phyloP scores from a whole-genome alignment of 2,113 vertebrate species.

The Nerophis ophidion region DNA sequence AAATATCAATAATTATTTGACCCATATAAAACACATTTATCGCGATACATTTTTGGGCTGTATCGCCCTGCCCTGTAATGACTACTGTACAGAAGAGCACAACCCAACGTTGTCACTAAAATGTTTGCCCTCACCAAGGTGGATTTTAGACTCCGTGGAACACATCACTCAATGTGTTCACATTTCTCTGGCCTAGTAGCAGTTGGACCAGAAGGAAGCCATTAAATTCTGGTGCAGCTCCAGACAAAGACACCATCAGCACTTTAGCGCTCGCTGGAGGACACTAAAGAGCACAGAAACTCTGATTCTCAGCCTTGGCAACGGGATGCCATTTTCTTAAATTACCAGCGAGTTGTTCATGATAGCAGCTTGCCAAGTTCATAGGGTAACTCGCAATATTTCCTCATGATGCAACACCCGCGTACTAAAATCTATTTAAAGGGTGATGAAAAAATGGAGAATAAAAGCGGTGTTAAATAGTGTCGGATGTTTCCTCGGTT shows the following conservation, averaged over 20 bases:
- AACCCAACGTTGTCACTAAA: too few relatives aligned
- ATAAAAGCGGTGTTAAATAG: too few relatives aligned
- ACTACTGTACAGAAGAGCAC: too few relatives aligned
- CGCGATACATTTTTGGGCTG: too few relatives aligned
- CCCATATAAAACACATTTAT: too few relatives aligned
- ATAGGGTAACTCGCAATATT: background rate
- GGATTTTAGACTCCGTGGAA: background rate
- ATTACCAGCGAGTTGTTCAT: background rate
- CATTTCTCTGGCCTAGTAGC: background rate
- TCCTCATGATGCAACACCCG: background rate
- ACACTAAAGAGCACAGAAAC: background rate
- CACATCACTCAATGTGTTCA: background rate
- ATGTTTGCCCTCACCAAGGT: too few relatives aligned
- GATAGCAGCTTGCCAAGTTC: background rate
- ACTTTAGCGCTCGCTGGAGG: background rate
- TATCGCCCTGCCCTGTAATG: too few relatives aligned
- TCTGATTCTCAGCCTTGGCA: background rate
- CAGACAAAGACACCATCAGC: background rate
- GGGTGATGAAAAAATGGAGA: too few relatives aligned
- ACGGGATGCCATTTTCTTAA: background rate
- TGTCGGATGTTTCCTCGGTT: too few relatives aligned
- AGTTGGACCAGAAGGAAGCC: background rate
- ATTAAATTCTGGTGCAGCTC: background rate
- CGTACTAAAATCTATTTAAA: background rate
- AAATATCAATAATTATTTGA: too few relatives aligned